These are phyloP conservation scores for Cygnus atratus DNA, from an alignment of 2,113 vertebrate genomes.

Conservation along the genomic window DNA sequence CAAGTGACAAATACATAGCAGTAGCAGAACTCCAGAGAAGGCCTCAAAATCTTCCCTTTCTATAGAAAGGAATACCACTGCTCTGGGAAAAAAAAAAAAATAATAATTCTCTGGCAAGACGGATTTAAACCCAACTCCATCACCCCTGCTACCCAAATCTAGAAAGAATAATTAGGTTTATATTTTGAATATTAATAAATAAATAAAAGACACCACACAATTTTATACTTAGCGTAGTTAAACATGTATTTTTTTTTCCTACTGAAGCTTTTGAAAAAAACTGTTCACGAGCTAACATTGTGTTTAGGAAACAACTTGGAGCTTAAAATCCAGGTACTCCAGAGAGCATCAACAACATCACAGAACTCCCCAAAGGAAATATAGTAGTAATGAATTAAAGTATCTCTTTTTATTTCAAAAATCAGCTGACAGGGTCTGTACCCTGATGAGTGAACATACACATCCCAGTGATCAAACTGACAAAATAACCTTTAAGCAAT, in stretches of 20 bases:
- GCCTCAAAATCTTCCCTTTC: neutral
- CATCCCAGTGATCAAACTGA: neutral
- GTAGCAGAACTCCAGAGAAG: neutral
- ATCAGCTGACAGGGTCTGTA: neutral
- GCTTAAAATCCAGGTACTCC: neutral
- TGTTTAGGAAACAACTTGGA: neutral
- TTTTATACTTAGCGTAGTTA: neutral
- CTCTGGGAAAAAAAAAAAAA: neutral
- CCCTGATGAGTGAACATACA: neutral
- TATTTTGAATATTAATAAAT: neutral
- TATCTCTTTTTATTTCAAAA: neutral
- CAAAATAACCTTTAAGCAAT: neutral
- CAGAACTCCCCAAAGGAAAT: neutral
- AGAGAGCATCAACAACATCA: neutral
- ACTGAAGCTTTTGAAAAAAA: neutral
- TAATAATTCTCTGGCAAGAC: neutral
- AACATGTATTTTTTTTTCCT: neutral
- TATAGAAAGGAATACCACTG: neutral
- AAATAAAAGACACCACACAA: neutral
- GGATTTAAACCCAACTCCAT: neutral
- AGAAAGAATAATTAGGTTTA: neutral
- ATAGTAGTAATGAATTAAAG: neutral
- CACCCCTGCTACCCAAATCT: rapidly evolving
- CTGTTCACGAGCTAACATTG: neutral
- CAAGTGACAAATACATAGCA: neutral